Evolutionary conservation across 2,113 vertebrate species (phyloP).

Genomic region (Phalacrocorax carbo): DNA sequence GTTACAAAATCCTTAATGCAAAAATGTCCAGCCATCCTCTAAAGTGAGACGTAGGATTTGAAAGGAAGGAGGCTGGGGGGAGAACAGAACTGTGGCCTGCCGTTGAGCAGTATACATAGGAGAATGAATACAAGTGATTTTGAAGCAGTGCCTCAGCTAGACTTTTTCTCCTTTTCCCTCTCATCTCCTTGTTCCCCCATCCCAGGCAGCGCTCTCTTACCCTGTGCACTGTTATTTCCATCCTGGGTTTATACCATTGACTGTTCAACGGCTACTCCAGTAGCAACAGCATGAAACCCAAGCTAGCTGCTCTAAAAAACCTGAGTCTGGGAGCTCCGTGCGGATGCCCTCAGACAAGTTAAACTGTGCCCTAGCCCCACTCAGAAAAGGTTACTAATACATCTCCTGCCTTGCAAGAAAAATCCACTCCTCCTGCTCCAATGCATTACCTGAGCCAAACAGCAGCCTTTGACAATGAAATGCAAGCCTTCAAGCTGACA

Average conservation of each 20-base stretch:
- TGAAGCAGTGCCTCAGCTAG: background rate
- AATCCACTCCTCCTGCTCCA: background rate
- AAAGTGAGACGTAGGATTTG: background rate
- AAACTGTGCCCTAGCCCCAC: background rate
- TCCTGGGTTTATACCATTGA: background rate
- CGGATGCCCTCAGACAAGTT: background rate
- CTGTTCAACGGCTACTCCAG: background rate
- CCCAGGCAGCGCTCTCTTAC: background rate
- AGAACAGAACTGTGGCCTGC: background rate
- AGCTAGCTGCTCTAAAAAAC: background rate
- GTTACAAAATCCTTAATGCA: background rate
- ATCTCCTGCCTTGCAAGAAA: background rate
- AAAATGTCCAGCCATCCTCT: background rate
- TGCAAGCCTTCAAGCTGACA: background rate
- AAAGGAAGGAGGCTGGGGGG: background rate
- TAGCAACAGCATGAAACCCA: background rate
- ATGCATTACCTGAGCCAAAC: background rate
- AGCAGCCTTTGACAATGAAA: background rate
- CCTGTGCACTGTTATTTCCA: background rate
- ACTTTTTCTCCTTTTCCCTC: background rate
- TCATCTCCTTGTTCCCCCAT: background rate
- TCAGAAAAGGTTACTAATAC: background rate
- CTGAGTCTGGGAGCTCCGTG: background rate
- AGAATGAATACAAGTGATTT: background rate
- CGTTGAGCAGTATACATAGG: background rate